Conservation (phyloP, 2,888 invertebrate species). For the Pseudoips prasinana region DNA sequence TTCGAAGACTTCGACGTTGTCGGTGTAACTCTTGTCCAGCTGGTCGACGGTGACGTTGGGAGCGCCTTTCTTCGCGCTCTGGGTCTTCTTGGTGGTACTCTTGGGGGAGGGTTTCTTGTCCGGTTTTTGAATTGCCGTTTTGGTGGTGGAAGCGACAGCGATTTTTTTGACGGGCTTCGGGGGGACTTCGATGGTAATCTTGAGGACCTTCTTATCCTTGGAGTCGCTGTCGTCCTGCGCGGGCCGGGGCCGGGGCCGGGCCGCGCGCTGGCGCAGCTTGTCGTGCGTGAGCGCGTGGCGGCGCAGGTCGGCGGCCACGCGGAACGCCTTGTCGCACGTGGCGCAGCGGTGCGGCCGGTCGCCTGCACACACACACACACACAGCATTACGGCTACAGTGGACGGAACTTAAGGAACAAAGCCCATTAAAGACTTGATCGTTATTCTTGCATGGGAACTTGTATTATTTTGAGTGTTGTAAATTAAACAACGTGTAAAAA, state of each 20-base stretch:
- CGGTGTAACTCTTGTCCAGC: constrained; percentile 36
- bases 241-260: constrained; percentile 23
- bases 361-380: constrained; percentile 68
- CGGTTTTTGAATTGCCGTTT: constrained; percentile 9
- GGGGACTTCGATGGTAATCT: constrained; percentile 2
- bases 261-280: constrained; percentile 44
- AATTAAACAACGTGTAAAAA: too few species aligned
- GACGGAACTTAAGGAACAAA: too few species aligned
- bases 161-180: constrained; percentile 25
- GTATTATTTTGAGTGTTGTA: too few species aligned
- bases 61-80: constrained; percentile 43
- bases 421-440: too few species aligned
- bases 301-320: constrained; percentile 91
- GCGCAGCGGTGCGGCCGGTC: constrained; percentile 89
- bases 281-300: constrained; percentile 89
- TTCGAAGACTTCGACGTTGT: constrained; percentile 47
- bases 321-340: constrained; percentile 90
- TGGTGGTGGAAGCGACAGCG: constrained; percentile 26
- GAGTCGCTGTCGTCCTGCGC: constrained; percentile 26
- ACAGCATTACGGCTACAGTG: too few species aligned
- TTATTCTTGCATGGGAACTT: too few species aligned
- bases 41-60: constrained; percentile 61
- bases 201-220: constrained; percentile 14
- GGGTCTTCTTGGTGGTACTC: constrained; percentile 24
- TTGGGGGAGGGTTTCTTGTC: constrained; percentile 19